A percentile compares a stretch with the other conserved stretches of the same genome.
These are phyloP conservation scores for Melanchra persicariae DNA, from an alignment of 2,888 invertebrate genomes.

Conservation along the genomic window DNA sequence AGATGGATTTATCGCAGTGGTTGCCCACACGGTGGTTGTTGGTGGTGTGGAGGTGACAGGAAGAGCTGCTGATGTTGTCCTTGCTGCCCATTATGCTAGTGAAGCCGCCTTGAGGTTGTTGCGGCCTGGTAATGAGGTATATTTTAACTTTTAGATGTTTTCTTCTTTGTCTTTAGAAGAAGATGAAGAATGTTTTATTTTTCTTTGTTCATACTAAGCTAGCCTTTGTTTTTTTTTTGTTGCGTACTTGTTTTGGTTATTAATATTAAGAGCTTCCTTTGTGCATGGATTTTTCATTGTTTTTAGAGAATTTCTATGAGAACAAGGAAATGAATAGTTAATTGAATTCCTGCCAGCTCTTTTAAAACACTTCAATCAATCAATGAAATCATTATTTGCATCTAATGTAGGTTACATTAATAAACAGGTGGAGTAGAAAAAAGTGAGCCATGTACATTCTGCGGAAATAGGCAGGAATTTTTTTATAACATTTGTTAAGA, in stretches of 20 bases:
- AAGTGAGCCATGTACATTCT: too few species aligned
- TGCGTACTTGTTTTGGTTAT: not conserved
- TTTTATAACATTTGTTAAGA: too few species aligned
- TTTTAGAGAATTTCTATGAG: constrained; percentile 3
- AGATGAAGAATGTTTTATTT: constrained; percentile 7
- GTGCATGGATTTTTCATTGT: constrained; percentile 18
- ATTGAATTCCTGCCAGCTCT: constrained; percentile 13
- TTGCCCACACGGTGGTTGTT: constrained; percentile 98
- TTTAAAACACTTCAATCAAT: constrained; percentile 1
- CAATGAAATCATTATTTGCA: too few species aligned
- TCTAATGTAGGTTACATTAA: too few species aligned
- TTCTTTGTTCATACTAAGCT: not conserved
- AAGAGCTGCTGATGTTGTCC: constrained; percentile 97
- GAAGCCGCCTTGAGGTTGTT: constrained; percentile 98
- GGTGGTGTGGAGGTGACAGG: constrained; percentile 95
- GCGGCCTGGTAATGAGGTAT: constrained; percentile 97
- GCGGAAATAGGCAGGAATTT: too few species aligned
- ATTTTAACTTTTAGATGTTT: constrained; percentile 46
- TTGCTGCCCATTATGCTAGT: constrained; percentile 98
- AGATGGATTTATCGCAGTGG: constrained; percentile 99
- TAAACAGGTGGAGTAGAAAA: too few species aligned
- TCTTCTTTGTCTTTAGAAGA: constrained; percentile 29
- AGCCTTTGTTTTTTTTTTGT: not conserved
- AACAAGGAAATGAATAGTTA: not conserved
- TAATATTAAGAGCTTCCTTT: not conserved